These are phyloP conservation scores for Lepidurus arcticus DNA, from an alignment of 1,140 invertebrate genomes.

Conservation along the genomic window DNA sequence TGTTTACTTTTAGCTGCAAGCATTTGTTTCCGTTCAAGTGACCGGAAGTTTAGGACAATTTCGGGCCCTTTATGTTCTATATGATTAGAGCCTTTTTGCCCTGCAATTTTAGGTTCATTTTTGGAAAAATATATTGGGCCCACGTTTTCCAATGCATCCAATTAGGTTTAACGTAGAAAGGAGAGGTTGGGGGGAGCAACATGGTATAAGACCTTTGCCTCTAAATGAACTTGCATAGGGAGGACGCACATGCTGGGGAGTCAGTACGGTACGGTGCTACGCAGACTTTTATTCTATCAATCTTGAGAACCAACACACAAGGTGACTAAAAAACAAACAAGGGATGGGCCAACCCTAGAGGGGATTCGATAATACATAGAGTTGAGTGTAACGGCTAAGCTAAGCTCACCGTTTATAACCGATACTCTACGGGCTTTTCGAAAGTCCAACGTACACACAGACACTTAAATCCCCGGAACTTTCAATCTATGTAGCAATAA, in stretches of 20 bases:
- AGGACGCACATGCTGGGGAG: background rate
- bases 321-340: slow-evolving; percentile 2
- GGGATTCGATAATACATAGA: background rate
- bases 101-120: background rate
- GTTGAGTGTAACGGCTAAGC: background rate
- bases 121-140: background rate
- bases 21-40: no score
- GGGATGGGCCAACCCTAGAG: background rate
- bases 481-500: no score
- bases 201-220: background rate
- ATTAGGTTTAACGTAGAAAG: background rate
- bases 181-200: background rate
- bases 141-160: background rate
- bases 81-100: background rate
- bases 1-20: no score
- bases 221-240: slow-evolving; percentile 11
- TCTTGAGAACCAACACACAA: background rate
- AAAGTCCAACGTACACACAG: no score
- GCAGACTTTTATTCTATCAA: background rate
- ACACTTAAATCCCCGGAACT: no score
- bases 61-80: background rate
- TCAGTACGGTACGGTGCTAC: background rate
- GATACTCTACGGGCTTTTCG: no score
- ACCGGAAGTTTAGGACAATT: no score
- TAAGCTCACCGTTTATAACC: no score